These are phyloP conservation scores for Pangasius djambal DNA, from an alignment of 2,797 vertebrate genomes.

Conservation along the genomic window DNA sequence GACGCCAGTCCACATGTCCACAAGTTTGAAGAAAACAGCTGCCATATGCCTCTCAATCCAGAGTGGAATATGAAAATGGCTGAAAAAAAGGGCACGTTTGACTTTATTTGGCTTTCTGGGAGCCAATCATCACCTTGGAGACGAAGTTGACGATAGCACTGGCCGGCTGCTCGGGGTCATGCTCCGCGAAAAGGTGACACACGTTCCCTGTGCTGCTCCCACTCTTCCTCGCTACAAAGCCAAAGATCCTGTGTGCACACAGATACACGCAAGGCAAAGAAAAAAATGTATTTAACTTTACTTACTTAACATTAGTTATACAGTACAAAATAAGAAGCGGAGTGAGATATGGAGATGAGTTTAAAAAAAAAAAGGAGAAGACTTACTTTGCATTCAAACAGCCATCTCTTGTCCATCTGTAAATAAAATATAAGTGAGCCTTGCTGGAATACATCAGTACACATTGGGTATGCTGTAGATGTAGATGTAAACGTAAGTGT, in stretches of 20 bases:
- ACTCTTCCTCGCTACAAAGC: constrained; percentile 92
- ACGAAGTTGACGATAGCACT: constrained; percentile 98
- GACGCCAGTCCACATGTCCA: background rate
- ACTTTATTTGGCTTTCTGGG: constrained; percentile 79
- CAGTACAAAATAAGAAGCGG: background rate
- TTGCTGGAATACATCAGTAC: background rate
- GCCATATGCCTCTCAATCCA: background rate
- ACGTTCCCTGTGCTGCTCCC: constrained; percentile 90
- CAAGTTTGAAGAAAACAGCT: background rate
- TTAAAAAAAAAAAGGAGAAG: background rate
- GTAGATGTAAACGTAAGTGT: constrained; percentile 9
- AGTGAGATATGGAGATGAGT: background rate
- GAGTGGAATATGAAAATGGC: background rate
- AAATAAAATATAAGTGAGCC: constrained; percentile 13
- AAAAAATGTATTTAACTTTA: background rate
- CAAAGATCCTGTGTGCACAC: constrained; percentile 83
- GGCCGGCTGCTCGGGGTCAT: constrained; percentile 94
- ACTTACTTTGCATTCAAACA: constrained; percentile 88
- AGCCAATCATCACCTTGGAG: constrained; percentile 98
- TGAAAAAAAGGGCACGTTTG: background rate
- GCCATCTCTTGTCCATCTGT: constrained; percentile 87
- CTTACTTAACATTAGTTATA: background rate
- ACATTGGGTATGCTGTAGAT: background rate
- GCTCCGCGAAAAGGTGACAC: constrained; percentile 94
- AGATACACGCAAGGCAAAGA: background rate